A percentile compares a stretch with the other conserved stretches of the same genome.
Conservation (phyloP, 2,888 invertebrate species). For the Serripes groenlandicus region DNA sequence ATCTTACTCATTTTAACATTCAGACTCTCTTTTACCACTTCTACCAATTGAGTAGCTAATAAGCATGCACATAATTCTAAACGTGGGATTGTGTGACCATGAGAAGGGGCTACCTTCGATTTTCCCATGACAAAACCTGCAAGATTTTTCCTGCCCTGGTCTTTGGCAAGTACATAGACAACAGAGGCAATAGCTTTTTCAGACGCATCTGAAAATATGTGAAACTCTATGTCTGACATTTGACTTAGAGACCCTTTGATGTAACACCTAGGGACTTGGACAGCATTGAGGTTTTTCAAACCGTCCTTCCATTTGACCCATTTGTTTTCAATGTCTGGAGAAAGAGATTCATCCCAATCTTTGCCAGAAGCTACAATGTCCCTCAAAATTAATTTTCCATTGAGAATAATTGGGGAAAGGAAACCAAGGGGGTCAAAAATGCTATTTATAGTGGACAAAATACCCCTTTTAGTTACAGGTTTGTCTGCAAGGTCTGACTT, state of each 20-base stretch:
- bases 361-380: slow-evolving; percentile 33
- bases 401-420: slow-evolving; percentile 56
- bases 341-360: slow-evolving; percentile 65
- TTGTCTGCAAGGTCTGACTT: slow-evolving; percentile 35
- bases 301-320: slow-evolving; percentile 46
- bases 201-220: slow-evolving; percentile 66
- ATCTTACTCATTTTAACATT: too few relatives aligned
- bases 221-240: slow-evolving; percentile 26
- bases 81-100: slow-evolving; percentile 60
- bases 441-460: slow-evolving; percentile 65
- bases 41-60: slow-evolving; percentile 41
- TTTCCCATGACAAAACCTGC: slow-evolving; percentile 60
- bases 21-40: slow-evolving; percentile 38
- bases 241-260: background rate
- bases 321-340: slow-evolving; percentile 14
- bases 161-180: slow-evolving; percentile 40
- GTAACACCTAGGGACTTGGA: slow-evolving; percentile 38
- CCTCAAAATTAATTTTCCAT: slow-evolving; percentile 62
- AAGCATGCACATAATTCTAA: slow-evolving; percentile 67
- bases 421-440: slow-evolving; percentile 68
- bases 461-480: slow-evolving; percentile 61
- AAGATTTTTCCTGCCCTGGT: slow-evolving; percentile 4
- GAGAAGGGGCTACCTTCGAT: slow-evolving; percentile 55
- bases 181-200: slow-evolving; percentile 64
- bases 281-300: slow-evolving; percentile 41